Base-by-base conservation (phyloP, 2,888 invertebrate species). In the Heteropelma amictum region DNA sequence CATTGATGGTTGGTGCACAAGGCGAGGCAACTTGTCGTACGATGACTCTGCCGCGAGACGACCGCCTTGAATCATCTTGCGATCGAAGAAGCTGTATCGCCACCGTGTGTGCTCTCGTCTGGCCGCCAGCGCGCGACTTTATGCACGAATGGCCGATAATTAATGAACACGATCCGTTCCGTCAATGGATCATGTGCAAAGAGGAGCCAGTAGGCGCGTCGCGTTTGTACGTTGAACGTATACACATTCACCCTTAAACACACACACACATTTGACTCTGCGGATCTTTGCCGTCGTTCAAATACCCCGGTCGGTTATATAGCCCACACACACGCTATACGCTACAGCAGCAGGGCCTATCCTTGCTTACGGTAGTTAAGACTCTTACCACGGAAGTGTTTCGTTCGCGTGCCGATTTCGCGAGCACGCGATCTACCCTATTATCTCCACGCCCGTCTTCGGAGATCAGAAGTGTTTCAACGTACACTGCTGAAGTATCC, bases 81-180 rank as follows among this genome's bases (percentile, higher is more conserved):
- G 61, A 61, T 58, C 67, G 63, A 49, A n/a, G n/a, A n/a, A 42
- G 23, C 51, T 54, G 51, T 65, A 75, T 67, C 72, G 54, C 51
- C 70, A 17, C 38, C 49, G 65, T 53, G 67, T 75, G 54, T 54
- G 65, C 45, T 63, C 51, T 63, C 54, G 26, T 68, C 53, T 53
- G 61, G 60, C 53, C 51, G 21, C 40, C 51, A 54, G 51, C n/a
- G 33, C 60, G 35, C 33, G 42, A 23, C 26, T 17, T 38, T 67
- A 23, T 60, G 60, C 40, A 73, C 77, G 79, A 71, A 76, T 80
- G n/a, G n/a, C n/a, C 77, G 80, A 78, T 83, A 83, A 83, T 82
- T 82, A 82, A 82, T 82, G 82, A 80, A 79, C n/a, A n/a, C 79
- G 80, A 82, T 80, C 79, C 76, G 70, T 79, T 80, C 68, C 77